Conservation (phyloP, 2,888 invertebrate genomes). For the Teleiodes luculella region DNA sequence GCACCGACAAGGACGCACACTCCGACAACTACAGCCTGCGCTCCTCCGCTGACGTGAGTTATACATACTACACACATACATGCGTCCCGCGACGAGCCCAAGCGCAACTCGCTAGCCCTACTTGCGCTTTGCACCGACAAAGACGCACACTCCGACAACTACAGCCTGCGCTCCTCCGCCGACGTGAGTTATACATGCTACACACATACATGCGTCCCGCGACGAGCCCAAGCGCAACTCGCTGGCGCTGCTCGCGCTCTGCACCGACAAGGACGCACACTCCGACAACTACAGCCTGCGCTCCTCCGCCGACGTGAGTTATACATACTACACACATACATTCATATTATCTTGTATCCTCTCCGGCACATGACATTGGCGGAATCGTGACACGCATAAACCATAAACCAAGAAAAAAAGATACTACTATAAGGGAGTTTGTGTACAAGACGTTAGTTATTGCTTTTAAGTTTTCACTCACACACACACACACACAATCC, state of each 20-base stretch:
- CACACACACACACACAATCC: too few species aligned
- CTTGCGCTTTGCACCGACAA: conserved; percentile 56
- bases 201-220: too few species aligned
- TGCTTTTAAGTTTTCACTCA: too few species aligned
- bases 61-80: too few species aligned
- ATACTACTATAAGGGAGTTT: too few species aligned
- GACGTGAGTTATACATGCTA: conserved; percentile 46
- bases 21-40: conserved; percentile 74
- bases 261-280: conserved; percentile 61
- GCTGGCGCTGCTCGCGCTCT: conserved; percentile 48
- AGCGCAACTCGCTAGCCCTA: conserved; percentile 50
- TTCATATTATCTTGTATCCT: too few species aligned
- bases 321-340: too few species aligned
- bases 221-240: conserved; percentile 47
- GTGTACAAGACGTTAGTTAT: too few species aligned
- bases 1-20: conserved; percentile 59
- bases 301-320: conserved; percentile 69
- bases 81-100: too few species aligned
- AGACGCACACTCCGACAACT: conserved; percentile 71
- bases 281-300: conserved; percentile 74
- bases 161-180: conserved; percentile 70
- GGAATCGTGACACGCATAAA: too few species aligned
- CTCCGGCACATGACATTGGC: too few species aligned
- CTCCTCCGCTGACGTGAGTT: conserved; percentile 70
- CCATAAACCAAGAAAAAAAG: too few species aligned